Evolutionary conservation across 2,113 vertebrate species (phyloP), one percentile per base, ranked within the genome.

Genomic region (Melanotaenia duboulayi): DNA sequence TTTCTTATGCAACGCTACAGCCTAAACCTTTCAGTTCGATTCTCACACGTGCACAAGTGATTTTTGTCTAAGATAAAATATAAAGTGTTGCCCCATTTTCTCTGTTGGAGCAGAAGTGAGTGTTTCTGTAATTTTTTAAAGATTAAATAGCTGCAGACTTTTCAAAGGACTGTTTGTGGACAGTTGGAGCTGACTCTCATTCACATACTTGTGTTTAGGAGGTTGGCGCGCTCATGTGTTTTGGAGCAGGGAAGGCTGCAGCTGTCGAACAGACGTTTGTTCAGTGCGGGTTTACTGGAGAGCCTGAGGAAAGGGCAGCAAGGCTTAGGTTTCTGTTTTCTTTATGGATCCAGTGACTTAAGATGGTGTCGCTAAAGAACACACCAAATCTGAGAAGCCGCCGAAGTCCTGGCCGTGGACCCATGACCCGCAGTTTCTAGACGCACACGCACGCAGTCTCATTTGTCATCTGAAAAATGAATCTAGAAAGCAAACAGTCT

Each of bases 261-360:
- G 91, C 92, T 93, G 90, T 90, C 65, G 80, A 82, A 56, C 87
- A 92, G 87, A 82, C 87, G 78, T 79, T 81, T 81, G 75, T 81
- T 32, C 75, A 82, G 57, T 67, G 25, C 11, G 49, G 81, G 62
- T 89, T 85, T 77, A 81, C 86, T 71, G 72, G 63, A 77, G 83
- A 76, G 73, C 66, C 48, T 0, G 74, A 77, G 70, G 81, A 87
- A 62, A 80, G 75, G 46, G 80, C 65, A 68, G 61, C 19, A 11
- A 25, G 79, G 80, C 79, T 90, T 85, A 69, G 78, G 65, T 91
- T 94, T 90, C 90, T 89, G 87, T 92, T 91, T 90, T 86, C 86
- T 76, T 90, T 89, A 65, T 61, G 76, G 80, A 89, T 92, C 85
- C 56, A 35, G 42, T 86, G 89, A 81, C 87, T 85, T 81, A 73